A percentile compares a stretch with the other conserved stretches of the same genome.
Conservation (phyloP, 2,113 vertebrate species). For the Sphyrna mokarran region DNA sequence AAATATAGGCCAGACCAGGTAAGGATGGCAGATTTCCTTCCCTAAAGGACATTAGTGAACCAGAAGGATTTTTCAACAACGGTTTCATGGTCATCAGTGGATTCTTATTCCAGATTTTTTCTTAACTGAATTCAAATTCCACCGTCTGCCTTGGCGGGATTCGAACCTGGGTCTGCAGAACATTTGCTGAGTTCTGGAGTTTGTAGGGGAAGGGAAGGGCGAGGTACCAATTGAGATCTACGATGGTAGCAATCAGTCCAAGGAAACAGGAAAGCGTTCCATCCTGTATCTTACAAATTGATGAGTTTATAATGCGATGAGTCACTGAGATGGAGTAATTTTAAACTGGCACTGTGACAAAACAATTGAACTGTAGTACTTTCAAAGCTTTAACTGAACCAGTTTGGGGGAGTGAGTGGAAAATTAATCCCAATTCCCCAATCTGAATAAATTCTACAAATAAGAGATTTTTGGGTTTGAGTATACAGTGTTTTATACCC, state of each 20-base stretch:
- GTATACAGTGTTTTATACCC: not conserved
- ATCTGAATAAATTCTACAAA: not conserved
- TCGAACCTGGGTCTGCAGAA: too few species aligned
- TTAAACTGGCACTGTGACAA: not conserved
- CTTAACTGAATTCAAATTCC: too few species aligned
- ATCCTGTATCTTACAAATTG: not conserved
- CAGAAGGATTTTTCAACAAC: too few species aligned
- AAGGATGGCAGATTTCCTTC: too few species aligned
- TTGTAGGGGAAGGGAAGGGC: not conserved
- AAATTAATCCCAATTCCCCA: not conserved
- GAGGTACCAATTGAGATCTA: not conserved
- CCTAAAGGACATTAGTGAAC: too few species aligned
- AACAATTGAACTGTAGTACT: not conserved
- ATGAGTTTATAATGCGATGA: not conserved
- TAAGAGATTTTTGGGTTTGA: not conserved
- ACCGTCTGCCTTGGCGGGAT: too few species aligned
- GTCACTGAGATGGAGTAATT: not conserved
- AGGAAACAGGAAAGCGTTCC: not conserved
- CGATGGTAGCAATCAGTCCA: not conserved
- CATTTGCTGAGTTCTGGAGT: too few species aligned
- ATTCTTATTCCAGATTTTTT: too few species aligned
- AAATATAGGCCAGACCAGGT: too few species aligned
- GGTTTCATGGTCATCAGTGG: too few species aligned
- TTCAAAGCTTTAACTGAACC: slow-evolving; percentile 4
- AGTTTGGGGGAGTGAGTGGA: not conserved